Conservation (phyloP, 2,113 vertebrate genomes). For the Ochotona princeps region DNA sequence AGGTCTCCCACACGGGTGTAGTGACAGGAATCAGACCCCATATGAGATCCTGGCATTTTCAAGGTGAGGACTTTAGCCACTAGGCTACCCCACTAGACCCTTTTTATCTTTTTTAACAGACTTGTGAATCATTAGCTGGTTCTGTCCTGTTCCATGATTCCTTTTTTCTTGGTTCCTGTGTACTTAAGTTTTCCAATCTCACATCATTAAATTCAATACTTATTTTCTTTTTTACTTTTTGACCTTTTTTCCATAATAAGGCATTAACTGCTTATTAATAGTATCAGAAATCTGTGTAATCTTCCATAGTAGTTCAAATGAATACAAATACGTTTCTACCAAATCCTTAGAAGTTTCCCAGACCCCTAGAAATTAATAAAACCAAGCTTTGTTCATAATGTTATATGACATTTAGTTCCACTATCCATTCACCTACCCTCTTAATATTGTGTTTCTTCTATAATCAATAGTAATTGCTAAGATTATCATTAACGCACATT, state of each 20-base stretch:
- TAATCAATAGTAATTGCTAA: neutral
- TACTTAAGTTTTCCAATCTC: neutral
- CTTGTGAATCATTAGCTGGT: neutral
- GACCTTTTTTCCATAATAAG: neutral
- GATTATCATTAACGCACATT: neutral
- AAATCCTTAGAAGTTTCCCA: neutral
- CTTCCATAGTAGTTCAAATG: neutral
- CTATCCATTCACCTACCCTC: accelerated
- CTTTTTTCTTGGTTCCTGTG: neutral
- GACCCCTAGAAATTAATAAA: neutral
- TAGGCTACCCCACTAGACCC: no score
- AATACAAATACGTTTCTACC: neutral
- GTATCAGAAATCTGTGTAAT: neutral
- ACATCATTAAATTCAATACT: neutral
- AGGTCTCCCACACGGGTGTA: no score
- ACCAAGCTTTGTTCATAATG: neutral
- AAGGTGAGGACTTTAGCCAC: no score
- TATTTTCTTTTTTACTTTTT: neutral
- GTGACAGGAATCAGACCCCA: no score
- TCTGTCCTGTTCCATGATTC: neutral
- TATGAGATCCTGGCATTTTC: no score
- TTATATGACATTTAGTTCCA: accelerated
- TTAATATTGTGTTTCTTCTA: neutral
- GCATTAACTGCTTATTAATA: neutral
- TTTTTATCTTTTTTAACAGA: no score